Conservation (phyloP, 2,888 invertebrate genomes). For the Bhutanitis thaidina region DNA sequence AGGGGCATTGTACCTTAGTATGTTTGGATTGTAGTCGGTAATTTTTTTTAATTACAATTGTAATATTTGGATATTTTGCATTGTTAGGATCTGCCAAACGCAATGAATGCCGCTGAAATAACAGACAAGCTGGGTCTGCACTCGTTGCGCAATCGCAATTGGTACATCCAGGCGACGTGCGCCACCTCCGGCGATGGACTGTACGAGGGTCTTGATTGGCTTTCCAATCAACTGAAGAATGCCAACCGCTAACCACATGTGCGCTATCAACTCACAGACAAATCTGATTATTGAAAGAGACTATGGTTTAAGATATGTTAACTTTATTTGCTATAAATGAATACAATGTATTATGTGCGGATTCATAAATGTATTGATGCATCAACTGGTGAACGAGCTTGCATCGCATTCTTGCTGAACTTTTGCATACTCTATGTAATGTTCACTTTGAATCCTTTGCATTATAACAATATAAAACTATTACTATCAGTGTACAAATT, state of each 20-base stretch:
- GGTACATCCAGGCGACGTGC: conserved; percentile 98
- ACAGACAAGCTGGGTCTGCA: conserved; percentile 99
- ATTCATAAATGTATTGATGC: conserved; percentile 70
- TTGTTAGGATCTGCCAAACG: conserved; percentile 97
- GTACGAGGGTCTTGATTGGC: conserved; percentile 99
- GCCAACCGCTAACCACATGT: conserved; percentile 91
- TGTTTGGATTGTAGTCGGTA: background rate
- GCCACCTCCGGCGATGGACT: conserved; percentile 99
- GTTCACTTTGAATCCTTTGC: conserved; percentile 7
- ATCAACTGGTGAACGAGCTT: conserved; percentile 65
- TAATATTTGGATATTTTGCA: background rate
- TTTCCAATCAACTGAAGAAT: conserved; percentile 99
- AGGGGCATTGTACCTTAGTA: no score
- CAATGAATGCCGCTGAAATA: conserved; percentile 99
- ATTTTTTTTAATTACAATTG: background rate
- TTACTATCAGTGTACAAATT: conserved; percentile 35
- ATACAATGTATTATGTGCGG: conserved; percentile 78
- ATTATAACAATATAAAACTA: conserved; percentile 10
- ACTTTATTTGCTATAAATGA: conserved; percentile 76
- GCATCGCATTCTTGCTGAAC: conserved; percentile 27
- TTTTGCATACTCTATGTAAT: conserved; percentile 7
- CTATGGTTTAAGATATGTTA: conserved; percentile 80
- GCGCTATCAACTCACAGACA: conserved; percentile 57
- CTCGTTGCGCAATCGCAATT: conserved; percentile 97
- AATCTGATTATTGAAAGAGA: conserved; percentile 76